Percentiles rank a stretch among this genome's conserved stretches.
phyloP scores from a whole-genome alignment of 2,113 vertebrate genomes.

The Alethe castanea region DNA sequence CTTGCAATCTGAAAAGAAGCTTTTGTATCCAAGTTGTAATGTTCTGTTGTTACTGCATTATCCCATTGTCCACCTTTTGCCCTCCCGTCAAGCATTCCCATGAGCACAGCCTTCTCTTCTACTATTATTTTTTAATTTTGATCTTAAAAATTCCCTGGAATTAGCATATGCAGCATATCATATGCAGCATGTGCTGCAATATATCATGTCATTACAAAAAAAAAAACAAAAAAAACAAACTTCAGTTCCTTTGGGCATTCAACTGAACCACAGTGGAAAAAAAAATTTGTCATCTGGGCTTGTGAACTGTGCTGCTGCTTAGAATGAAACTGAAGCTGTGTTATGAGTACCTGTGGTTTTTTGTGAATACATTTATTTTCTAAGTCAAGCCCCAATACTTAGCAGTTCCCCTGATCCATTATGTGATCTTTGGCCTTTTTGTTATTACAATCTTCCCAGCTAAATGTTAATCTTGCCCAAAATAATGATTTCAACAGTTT shows the following conservation, averaged over 20 bases:
- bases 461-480: constrained; percentile 43
- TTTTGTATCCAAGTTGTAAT: neutral
- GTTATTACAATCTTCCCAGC: constrained; percentile 57
- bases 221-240: neutral
- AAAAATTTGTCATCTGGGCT: neutral
- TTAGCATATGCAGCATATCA: constrained; percentile 36
- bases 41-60: neutral
- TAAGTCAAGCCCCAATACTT: constrained; percentile 61
- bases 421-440: constrained; percentile 78
- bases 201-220: neutral
- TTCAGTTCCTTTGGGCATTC: constrained; percentile 49
- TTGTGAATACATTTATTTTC: constrained; percentile 29
- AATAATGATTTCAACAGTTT: constrained; percentile 42
- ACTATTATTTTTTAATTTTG: neutral
- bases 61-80: neutral
- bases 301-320: neutral
- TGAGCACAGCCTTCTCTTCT: neutral
- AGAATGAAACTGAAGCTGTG: constrained; percentile 20
- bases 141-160: constrained; percentile 55
- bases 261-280: constrained; percentile 14
- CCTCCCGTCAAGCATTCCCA: neutral
- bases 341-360: neutral
- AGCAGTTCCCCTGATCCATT: constrained; percentile 73
- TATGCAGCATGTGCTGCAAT: constrained; percentile 12
- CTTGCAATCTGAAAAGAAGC: neutral